phyloP scores from a whole-genome alignment of 2,113 vertebrate genomes.

The Ailurus styani region DNA sequence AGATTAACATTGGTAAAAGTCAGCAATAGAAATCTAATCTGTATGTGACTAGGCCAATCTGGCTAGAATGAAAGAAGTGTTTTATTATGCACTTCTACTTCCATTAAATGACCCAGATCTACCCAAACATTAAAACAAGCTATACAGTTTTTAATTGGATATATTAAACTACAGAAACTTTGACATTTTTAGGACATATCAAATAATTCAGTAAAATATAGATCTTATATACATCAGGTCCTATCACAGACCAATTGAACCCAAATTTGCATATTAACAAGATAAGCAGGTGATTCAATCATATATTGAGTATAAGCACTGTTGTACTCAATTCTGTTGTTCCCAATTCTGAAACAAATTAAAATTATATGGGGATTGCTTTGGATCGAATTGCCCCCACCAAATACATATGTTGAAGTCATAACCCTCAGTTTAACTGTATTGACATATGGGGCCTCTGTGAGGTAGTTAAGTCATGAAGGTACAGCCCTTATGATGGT shows the following conservation, averaged over 20 bases:
- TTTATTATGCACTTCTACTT: background rate
- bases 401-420: background rate
- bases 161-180: background rate
- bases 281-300: background rate
- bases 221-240: background rate
- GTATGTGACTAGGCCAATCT: background rate
- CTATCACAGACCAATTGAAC: background rate
- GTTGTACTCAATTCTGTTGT: background rate
- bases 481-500: background rate
- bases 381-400: background rate
- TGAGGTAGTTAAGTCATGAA: background rate
- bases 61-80: background rate
- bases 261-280: background rate
- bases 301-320: background rate
- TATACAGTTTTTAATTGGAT: background rate
- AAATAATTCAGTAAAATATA: background rate
- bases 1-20: background rate
- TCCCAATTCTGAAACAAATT: background rate
- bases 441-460: background rate
- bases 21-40: background rate
- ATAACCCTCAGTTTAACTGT: background rate
- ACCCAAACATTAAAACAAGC: background rate
- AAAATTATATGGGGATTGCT: background rate
- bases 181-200: background rate
- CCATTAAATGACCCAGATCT: background rate